These are phyloP conservation scores for Valencia hispanica DNA, from an alignment of 2,797 vertebrate genomes.

Conservation along the genomic window DNA sequence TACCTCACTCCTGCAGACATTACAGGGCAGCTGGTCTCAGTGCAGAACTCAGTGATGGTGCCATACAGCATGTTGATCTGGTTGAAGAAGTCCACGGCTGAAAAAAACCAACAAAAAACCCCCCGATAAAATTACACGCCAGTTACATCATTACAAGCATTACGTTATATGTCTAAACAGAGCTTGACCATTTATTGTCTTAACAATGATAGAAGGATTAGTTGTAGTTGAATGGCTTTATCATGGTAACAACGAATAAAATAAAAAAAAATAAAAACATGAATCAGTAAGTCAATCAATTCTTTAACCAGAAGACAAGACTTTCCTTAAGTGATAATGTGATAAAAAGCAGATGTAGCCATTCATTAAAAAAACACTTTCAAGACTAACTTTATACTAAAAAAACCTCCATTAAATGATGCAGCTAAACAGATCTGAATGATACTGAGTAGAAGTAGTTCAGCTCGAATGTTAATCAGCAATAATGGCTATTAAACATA, in stretches of 20 bases:
- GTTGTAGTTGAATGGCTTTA: not conserved
- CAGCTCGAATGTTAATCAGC: not conserved
- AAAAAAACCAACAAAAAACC: too few relatives aligned
- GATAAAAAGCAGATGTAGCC: too few relatives aligned
- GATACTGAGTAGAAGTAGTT: too few relatives aligned
- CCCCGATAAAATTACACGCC: not conserved
- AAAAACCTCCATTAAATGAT: not conserved
- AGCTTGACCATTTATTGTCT: not conserved
- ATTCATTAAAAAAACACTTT: too few relatives aligned
- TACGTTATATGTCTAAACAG: not conserved
- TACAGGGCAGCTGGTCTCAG: constrained; percentile 90
- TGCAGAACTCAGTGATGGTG: constrained; percentile 98
- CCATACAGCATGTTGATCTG: constrained; percentile 98
- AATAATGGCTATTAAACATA: not conserved
- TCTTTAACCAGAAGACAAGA: too few relatives aligned
- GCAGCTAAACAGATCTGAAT: not conserved
- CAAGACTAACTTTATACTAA: too few relatives aligned
- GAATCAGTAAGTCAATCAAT: too few relatives aligned
- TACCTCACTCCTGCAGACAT: constrained; percentile 97
- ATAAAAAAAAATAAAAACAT: too few relatives aligned
- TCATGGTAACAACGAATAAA: not conserved
- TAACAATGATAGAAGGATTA: not conserved
- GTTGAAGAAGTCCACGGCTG: constrained; percentile 98
- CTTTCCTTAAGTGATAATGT: not conserved
- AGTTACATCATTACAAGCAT: not conserved